phyloP scores from a whole-genome alignment of 2,888 invertebrate species.

The Leptarthrus brevirostris region DNA sequence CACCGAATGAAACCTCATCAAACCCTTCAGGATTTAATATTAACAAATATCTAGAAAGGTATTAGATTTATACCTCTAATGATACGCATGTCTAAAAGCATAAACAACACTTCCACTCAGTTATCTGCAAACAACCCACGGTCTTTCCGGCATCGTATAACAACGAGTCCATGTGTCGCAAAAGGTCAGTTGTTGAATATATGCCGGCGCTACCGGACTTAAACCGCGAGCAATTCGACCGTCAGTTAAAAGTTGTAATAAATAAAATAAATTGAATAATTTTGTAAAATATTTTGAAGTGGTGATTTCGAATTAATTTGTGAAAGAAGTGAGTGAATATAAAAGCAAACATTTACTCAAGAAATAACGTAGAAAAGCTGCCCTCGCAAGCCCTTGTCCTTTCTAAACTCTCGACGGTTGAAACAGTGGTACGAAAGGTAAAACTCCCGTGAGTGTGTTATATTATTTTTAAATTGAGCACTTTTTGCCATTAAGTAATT shows the following conservation, averaged over 20 bases:
- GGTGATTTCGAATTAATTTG: not conserved
- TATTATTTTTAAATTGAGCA: slow-evolving; percentile 24
- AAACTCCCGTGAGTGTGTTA: slow-evolving; percentile 24
- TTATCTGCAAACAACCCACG: slow-evolving; percentile 34
- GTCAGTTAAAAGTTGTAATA: not conserved
- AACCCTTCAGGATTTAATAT: not conserved
- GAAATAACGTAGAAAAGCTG: not conserved
- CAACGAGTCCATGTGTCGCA: slow-evolving; percentile 42
- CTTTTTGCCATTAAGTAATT: slow-evolving; percentile 35
- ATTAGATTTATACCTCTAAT: not conserved
- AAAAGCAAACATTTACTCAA: no score
- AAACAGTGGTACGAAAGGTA: slow-evolving; percentile 12
- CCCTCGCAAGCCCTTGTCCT: not conserved
- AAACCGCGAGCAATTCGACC: not conserved
- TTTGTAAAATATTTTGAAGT: no score
- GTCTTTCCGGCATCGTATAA: slow-evolving; percentile 41
- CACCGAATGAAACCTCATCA: no score
- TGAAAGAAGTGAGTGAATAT: not conserved
- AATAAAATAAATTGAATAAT: no score
- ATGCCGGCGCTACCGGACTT: slow-evolving; percentile 48
- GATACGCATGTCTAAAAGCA: slow-evolving; percentile 13
- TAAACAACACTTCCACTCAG: slow-evolving; percentile 28
- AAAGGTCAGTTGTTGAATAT: slow-evolving; percentile 52
- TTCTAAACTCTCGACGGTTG: not conserved
- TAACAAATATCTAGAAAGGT: not conserved